Evolutionary conservation across 2,888 invertebrate genomes (phyloP).

Genomic region (Shargacucullia verbasci): DNA sequence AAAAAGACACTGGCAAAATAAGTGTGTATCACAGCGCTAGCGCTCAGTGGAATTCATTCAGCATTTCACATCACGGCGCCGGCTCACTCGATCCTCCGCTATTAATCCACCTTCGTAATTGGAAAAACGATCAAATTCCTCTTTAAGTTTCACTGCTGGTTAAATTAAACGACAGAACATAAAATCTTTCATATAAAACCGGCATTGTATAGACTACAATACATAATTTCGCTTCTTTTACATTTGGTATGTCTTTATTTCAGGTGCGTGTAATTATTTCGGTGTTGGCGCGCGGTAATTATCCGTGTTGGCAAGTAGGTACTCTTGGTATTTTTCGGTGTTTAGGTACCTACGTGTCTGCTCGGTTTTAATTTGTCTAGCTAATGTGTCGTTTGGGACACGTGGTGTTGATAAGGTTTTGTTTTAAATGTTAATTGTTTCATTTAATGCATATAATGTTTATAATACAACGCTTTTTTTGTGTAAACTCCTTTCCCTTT

Average conservation of each 20-base stretch:
- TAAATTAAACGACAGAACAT: background rate
- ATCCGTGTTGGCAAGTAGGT: background rate
- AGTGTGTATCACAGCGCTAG: background rate
- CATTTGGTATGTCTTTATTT: no score
- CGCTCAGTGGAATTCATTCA: background rate
- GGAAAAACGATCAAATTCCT: background rate
- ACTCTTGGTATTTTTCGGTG: background rate
- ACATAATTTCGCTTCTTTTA: background rate
- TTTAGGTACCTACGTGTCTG: background rate
- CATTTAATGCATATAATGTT: no score
- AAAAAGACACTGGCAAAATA: background rate
- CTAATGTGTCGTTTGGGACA: no score
- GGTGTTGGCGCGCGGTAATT: background rate
- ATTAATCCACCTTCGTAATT: slow-evolving; percentile 2
- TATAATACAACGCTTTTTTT: no score
- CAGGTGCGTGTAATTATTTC: slow-evolving; percentile 7
- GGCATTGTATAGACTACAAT: background rate
- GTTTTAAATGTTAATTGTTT: no score
- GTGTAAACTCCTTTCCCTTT: no score
- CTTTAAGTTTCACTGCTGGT: background rate
- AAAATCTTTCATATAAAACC: background rate
- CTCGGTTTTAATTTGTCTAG: background rate
- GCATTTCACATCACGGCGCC: background rate
- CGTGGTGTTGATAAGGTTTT: no score
- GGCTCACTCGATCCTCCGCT: background rate